Percentiles rank a stretch among this genome's conserved stretches.
Evolutionary conservation across 2,113 vertebrate species (phyloP).

Genomic region (Petroica traversi): DNA sequence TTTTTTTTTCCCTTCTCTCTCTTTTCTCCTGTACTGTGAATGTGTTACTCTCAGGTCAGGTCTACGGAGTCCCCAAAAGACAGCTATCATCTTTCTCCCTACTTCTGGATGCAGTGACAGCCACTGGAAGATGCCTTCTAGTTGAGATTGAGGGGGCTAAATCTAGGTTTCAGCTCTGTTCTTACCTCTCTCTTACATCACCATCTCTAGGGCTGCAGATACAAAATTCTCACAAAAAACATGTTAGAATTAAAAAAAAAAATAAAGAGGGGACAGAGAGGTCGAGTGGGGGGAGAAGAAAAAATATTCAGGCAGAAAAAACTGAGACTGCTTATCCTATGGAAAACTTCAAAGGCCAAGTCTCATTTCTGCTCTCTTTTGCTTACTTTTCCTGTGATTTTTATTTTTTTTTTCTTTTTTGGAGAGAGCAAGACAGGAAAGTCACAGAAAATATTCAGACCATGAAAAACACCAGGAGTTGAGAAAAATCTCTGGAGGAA

Average conservation of each 20-base stretch:
- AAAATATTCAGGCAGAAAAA: neutral
- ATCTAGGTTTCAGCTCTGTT: slow-evolving; percentile 15
- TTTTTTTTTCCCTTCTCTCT: neutral
- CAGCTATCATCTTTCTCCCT: slow-evolving; percentile 69
- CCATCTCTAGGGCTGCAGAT: neutral
- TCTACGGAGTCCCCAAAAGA: slow-evolving; percentile 64
- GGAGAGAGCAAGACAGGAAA: neutral
- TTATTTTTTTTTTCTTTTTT: neutral
- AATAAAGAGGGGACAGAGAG: rapidly evolving
- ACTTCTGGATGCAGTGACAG: slow-evolving; percentile 58
- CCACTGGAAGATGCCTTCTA: slow-evolving; percentile 56
- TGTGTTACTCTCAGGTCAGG: slow-evolving; percentile 77
- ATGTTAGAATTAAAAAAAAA: neutral
- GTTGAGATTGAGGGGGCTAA: neutral
- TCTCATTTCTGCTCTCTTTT: slow-evolving; percentile 47
- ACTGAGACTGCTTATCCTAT: slow-evolving; percentile 1
- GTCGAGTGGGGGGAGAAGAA: neutral
- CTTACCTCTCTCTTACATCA: neutral
- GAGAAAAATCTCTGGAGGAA: neutral
- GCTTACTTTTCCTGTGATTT: slow-evolving; percentile 32
- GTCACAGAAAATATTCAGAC: slow-evolving; percentile 45
- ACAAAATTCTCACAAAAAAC: slow-evolving; percentile 25
- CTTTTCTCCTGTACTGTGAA: slow-evolving; percentile 74
- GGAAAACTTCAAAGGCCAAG: slow-evolving; percentile 67
- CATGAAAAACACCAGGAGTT: slow-evolving; percentile 13